These are phyloP conservation scores for Gulo gulo DNA, from an alignment of 2,113 vertebrate species.

Conservation along the genomic window DNA sequence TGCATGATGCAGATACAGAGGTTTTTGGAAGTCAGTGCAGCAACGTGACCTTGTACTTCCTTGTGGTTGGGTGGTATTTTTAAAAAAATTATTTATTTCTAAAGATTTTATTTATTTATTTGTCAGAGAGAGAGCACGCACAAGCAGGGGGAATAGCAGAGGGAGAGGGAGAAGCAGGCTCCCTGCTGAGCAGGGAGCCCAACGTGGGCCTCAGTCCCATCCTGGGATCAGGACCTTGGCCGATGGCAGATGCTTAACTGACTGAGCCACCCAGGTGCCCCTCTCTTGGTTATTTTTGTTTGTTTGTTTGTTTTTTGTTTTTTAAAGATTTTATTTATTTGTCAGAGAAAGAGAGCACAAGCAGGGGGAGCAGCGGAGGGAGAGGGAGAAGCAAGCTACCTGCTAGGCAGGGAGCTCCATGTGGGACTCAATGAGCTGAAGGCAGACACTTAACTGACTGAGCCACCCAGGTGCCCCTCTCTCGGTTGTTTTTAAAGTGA, in stretches of 20 bases:
- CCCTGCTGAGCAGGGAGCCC: no score
- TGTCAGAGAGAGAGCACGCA: not conserved
- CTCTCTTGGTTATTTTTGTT: not conserved
- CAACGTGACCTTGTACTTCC: not conserved
- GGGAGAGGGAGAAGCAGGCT: not conserved
- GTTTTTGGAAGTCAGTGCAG: not conserved
- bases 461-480: not conserved
- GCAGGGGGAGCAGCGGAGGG: no score
- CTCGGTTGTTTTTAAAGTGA: not conserved
- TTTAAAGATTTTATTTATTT: no score
- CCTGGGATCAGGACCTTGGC: not conserved
- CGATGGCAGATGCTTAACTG: not conserved
- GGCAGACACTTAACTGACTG: no score
- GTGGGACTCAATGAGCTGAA: no score
- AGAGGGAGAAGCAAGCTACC: no score
- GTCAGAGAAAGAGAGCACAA: no score
- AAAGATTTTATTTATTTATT: not conserved
- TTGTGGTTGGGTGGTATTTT: not conserved
- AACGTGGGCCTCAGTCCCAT: fast-evolving
- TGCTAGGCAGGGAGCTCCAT: no score
- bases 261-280: no score
- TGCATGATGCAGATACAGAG: not conserved
- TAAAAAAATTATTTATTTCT: not conserved
- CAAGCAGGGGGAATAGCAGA: not conserved
- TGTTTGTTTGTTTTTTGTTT: no score